These are phyloP conservation scores for Chromoteleia sp. DNA, from an alignment of 2,888 invertebrate genomes.

Conservation along the genomic window DNA sequence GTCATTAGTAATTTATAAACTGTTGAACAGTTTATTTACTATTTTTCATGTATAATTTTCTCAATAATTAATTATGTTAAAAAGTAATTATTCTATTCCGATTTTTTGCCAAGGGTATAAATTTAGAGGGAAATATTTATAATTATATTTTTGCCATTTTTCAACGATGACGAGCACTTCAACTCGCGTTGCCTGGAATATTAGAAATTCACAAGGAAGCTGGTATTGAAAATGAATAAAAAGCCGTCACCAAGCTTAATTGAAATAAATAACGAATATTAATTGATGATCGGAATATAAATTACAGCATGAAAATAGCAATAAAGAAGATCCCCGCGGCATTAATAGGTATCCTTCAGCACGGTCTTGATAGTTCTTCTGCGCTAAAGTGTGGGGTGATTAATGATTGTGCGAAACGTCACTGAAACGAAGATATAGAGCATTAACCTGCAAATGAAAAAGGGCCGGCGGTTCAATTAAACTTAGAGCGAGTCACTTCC, in stretches of 20 bases:
- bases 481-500: conserved; percentile 62
- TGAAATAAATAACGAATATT: conserved; percentile 61
- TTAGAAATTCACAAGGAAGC: too few relatives aligned
- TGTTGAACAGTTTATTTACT: too few relatives aligned
- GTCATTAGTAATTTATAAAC: too few relatives aligned
- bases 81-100: too few relatives aligned
- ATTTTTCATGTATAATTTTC: too few relatives aligned
- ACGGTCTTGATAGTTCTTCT: conserved; percentile 56
- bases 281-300: conserved; percentile 54
- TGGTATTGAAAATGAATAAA: conserved; percentile 1
- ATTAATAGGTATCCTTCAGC: conserved; percentile 68
- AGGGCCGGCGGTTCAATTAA: conserved; percentile 67
- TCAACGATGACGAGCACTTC: too few relatives aligned
- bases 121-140: too few relatives aligned
- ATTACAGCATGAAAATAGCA: conserved; percentile 54
- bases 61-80: too few relatives aligned
- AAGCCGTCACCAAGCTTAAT: conserved; percentile 19
- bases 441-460: conserved; percentile 66
- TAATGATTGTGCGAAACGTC: conserved; percentile 65
- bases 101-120: too few relatives aligned
- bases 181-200: too few relatives aligned
- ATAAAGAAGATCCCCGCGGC: conserved; percentile 62
- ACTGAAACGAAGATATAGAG: conserved; percentile 65
- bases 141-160: too few relatives aligned
- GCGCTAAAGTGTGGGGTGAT: conserved; percentile 60